Evolutionary conservation across 2,888 invertebrate species (phyloP).

Genomic region (Aphodius sticticus): DNA sequence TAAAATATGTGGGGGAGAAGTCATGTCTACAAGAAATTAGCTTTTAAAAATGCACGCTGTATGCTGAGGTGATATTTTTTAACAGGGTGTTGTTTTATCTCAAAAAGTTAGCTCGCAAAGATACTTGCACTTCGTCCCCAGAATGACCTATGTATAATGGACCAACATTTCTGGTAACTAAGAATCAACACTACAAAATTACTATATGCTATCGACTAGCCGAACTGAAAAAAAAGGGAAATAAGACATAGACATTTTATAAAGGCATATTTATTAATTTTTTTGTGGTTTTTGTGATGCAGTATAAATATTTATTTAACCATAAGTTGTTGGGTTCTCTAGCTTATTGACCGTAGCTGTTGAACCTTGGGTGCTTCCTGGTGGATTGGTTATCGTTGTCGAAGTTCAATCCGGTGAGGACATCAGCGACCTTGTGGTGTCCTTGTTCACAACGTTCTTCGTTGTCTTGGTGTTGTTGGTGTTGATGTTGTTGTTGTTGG

Average conservation of each 20-base stretch:
- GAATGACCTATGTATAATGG: too few relatives aligned
- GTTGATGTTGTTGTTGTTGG: too few relatives aligned
- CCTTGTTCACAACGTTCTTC: background rate
- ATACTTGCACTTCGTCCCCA: too few relatives aligned
- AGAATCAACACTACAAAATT: background rate
- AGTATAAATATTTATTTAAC: background rate
- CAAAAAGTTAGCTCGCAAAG: too few relatives aligned
- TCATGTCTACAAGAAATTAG: too few relatives aligned
- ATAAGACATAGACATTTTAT: background rate
- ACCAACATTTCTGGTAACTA: background rate
- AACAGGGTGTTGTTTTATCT: too few relatives aligned
- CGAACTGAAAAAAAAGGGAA: background rate
- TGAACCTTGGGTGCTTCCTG: background rate
- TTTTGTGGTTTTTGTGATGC: background rate
- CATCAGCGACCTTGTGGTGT: background rate
- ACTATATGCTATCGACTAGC: too few relatives aligned
- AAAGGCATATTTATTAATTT: background rate
- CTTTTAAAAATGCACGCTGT: too few relatives aligned
- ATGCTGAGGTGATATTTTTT: too few relatives aligned
- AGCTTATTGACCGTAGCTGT: background rate
- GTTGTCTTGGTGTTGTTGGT: too few relatives aligned
- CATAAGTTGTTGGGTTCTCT: background rate
- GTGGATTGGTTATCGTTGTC: background rate
- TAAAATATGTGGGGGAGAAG: too few relatives aligned
- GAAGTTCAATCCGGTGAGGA: background rate